These are phyloP conservation scores for Saxicola maurus DNA, from an alignment of 2,797 vertebrate species.

Conservation along the genomic window DNA sequence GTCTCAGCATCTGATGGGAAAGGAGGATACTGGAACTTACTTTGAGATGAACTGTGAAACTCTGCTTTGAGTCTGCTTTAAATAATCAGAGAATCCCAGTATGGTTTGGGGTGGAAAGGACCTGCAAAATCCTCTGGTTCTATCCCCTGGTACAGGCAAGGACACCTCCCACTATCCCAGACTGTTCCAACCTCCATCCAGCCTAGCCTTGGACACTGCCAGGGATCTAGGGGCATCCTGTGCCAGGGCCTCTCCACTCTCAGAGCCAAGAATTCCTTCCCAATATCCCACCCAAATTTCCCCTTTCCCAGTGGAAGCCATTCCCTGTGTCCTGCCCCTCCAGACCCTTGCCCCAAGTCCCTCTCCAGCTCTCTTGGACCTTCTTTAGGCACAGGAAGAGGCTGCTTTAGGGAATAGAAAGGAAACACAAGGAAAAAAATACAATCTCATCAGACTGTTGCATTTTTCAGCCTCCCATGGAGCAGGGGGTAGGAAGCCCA, in stretches of 20 bases:
- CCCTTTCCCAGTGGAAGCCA: neutral
- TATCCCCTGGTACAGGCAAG: no score
- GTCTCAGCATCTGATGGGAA: neutral
- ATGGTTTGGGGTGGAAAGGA: neutral
- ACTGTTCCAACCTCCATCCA: accelerated
- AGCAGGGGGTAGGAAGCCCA: neutral
- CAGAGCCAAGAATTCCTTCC: neutral
- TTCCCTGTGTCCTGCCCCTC: neutral
- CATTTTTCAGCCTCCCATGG: neutral
- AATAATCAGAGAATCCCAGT: neutral
- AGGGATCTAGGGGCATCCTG: neutral
- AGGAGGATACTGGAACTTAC: neutral
- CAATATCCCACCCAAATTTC: neutral
- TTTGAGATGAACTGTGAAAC: neutral
- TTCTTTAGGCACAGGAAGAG: neutral
- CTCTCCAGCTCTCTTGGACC: neutral
- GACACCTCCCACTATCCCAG: neutral
- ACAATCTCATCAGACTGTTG: accelerated
- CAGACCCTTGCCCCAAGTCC: accelerated
- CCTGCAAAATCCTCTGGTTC: neutral
- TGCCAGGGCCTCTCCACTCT: neutral
- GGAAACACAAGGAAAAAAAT: neutral
- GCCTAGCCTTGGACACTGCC: accelerated
- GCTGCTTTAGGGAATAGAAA: neutral
- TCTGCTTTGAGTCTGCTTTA: neutral